Evolutionary conservation across 2,888 invertebrate species (phyloP), one percentile per base, ranked within the genome.

Genomic region (Axea sp.): DNA sequence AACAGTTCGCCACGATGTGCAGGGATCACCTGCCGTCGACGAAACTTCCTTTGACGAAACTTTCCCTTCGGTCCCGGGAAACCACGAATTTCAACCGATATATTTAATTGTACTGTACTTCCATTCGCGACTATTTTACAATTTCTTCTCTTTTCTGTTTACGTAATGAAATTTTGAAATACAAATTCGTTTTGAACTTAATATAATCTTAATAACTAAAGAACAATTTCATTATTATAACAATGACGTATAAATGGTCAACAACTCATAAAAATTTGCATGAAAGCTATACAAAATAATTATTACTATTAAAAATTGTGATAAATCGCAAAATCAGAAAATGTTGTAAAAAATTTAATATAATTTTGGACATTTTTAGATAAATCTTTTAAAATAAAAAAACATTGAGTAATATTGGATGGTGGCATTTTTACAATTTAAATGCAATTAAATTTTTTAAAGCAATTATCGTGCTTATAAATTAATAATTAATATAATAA

Each of bases 1-100:
- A 67, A 67, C 57, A 24, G 24, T 24, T 64, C 60, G 49, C 35
- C 17, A 43, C 11, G 45, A 65, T 35, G 7, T 53, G 1, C 17
- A 49, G 35, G 19, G 31, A 45, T 30, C 37, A 45, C 47, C 67
- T 73, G 67, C 67, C 73, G 65, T 73, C 60, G 53, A 73, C 53
- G 37, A 60, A 43, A 41, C 45, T n/a, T n/a, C n/a, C n/a, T n/a
- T n/a, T n/a, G n/a, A n/a, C n/a, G n/a, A 11, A 28, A 28, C 12
- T 3, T 5, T 3, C 7, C 4, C 26, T 11, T 9, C 39, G 14
- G 26, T 26, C 24, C 6, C 3, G 7, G 37, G 7, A 12, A 64
- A 37, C 26, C 43, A 37, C 26, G 17, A 26, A 19, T 43, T 45
- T 35, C 59, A 12, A 31, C n/a, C 43, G 19, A 35, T 59, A 28